phyloP scores from a whole-genome alignment of 2,888 invertebrate species.

The Phengaris alcon region DNA sequence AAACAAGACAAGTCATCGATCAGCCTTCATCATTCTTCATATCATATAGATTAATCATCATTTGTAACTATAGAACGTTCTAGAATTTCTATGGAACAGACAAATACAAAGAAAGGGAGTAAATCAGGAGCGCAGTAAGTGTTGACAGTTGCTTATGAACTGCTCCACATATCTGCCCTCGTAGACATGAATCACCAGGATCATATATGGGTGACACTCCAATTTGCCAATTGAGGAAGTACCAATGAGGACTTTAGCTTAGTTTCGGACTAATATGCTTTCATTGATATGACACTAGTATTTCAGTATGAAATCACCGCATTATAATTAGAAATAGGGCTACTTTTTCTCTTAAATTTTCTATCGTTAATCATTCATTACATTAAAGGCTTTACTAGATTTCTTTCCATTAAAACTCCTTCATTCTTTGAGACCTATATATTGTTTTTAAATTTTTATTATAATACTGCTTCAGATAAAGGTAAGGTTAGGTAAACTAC shows the following conservation, averaged over 20 bases:
- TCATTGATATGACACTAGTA: conserved; percentile 19
- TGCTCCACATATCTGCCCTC: conserved; percentile 51
- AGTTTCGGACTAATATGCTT: conserved; percentile 47
- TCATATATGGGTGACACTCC: conserved; percentile 62
- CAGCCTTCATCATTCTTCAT: too few relatives aligned
- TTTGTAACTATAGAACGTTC: not conserved
- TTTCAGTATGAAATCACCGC: conserved; percentile 9
- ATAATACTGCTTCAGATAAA: too few relatives aligned
- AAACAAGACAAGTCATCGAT: not conserved
- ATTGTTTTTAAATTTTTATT: too few relatives aligned
- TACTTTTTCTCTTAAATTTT: not conserved
- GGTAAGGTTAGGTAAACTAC: too few relatives aligned
- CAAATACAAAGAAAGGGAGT: not conserved
- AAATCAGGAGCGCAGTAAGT: conserved; percentile 18
- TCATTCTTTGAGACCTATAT: too few relatives aligned
- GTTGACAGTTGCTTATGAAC: conserved; percentile 14
- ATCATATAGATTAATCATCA: too few relatives aligned
- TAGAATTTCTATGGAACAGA: not conserved
- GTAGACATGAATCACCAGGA: conserved; percentile 53
- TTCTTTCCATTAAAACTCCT: too few relatives aligned
- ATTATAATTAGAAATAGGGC: conserved; percentile 27
- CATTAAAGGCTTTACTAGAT: too few relatives aligned
- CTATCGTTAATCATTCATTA: too few relatives aligned
- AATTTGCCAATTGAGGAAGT: conserved; percentile 72
- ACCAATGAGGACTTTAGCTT: conserved; percentile 60